Evolutionary conservation across 2,888 invertebrate genomes (phyloP).

Genomic region (Adineta ricciae): DNA sequence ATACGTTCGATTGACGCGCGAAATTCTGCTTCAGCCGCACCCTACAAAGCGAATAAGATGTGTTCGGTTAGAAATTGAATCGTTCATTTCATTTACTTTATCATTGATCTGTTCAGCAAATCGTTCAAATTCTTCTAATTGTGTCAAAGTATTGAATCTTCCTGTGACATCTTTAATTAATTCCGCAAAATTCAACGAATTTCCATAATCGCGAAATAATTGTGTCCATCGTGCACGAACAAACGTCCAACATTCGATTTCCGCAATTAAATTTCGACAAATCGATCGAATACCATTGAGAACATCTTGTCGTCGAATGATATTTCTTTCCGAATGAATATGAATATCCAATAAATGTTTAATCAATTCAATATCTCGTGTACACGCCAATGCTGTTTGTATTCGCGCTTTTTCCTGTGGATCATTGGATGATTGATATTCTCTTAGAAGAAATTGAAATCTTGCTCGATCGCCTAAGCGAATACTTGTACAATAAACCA

Average conservation of each 20-base stretch:
- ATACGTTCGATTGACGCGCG: not conserved
- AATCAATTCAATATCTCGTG: constrained; percentile 26
- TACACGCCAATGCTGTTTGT: constrained; percentile 18
- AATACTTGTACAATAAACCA: constrained; percentile 31
- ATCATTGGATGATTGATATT: not conserved
- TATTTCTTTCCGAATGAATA: not conserved
- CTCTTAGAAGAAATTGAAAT: not conserved
- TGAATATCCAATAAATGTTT: constrained; percentile 24
- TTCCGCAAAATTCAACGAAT: not conserved
- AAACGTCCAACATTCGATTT: constrained; percentile 26
- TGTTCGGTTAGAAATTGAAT: not conserved
- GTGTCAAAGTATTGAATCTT: constrained; percentile 5
- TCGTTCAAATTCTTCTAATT: constrained; percentile 23
- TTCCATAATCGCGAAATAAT: not conserved
- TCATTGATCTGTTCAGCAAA: not conserved
- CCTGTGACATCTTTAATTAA: constrained; percentile 11
- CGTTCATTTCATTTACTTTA: too few species aligned
- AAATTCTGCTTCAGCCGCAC: not conserved
- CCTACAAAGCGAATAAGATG: constrained; percentile 10
- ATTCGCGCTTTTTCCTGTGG: constrained; percentile 23
- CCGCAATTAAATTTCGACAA: constrained; percentile 22
- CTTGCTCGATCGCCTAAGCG: constrained; percentile 19
- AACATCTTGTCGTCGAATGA: constrained; percentile 30
- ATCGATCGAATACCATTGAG: constrained; percentile 16
- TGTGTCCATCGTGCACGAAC: not conserved